A percentile compares a stretch with the other conserved stretches of the same genome.
Conservation (phyloP, 2,797 vertebrate species). For the Cuniculus paca region DNA sequence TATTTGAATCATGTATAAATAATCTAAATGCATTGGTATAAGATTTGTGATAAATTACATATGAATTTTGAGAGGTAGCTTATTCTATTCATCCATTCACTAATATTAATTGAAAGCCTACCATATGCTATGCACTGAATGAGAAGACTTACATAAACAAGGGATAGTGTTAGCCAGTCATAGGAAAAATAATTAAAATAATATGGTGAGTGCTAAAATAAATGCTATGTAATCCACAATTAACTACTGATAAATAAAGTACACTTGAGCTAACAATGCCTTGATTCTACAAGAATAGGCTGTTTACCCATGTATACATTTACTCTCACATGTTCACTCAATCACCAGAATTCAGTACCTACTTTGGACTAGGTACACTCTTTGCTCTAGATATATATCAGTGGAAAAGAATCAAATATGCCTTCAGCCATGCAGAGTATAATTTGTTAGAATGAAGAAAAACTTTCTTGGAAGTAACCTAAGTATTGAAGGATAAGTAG, state of each 20-base stretch:
- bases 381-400: neutral
- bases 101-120: neutral
- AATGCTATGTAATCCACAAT: neutral
- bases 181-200: neutral
- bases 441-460: neutral
- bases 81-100: conserved; percentile 32
- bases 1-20: conserved; percentile 64
- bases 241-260: conserved; percentile 10
- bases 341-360: neutral
- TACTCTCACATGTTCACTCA: neutral
- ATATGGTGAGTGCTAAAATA: neutral
- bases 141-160: neutral
- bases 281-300: neutral
- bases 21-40: conserved; percentile 53
- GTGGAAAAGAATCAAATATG: neutral
- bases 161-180: neutral
- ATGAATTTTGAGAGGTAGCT: conserved; percentile 34
- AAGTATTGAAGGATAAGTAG: neutral
- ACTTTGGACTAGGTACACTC: neutral
- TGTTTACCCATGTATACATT: neutral
- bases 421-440: neutral
- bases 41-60: conserved; percentile 61
- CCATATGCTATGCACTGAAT: neutral
- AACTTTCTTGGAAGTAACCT: neutral
- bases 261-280: neutral